Percentiles rank a stretch among this genome's conserved stretches.
phyloP scores from a whole-genome alignment of 2,113 vertebrate species.

The Apeltes quadracus region DNA sequence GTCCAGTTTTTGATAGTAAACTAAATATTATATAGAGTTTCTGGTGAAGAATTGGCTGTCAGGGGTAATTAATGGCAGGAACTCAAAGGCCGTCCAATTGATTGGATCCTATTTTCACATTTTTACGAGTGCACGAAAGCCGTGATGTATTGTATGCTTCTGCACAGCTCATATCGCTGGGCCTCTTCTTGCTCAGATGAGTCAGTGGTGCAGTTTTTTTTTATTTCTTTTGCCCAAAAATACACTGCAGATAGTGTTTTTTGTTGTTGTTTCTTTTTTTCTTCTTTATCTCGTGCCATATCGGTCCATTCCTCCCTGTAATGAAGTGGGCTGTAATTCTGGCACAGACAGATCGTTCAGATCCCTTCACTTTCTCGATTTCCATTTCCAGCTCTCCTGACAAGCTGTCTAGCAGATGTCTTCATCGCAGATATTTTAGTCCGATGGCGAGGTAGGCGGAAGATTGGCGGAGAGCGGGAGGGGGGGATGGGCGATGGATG shows the following conservation, averaged over 20 bases:
- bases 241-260: slow-evolving; percentile 42
- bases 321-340: slow-evolving; percentile 72
- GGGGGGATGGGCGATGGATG: not conserved
- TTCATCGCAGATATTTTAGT: slow-evolving; percentile 76
- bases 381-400: slow-evolving; percentile 73
- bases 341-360: slow-evolving; percentile 70
- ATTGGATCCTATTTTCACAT: slow-evolving; percentile 18
- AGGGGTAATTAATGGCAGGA: slow-evolving; percentile 9
- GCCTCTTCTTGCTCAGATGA: slow-evolving; percentile 37
- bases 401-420: slow-evolving; percentile 76
- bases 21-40: slow-evolving; percentile 29
- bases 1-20: slow-evolving; percentile 37
- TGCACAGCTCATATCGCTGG: not conserved
- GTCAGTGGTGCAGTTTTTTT: slow-evolving; percentile 3
- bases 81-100: slow-evolving; percentile 7
- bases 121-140: slow-evolving; percentile 21
- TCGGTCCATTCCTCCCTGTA: slow-evolving; percentile 61
- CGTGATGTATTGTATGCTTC: slow-evolving; percentile 19
- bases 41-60: slow-evolving; percentile 6
- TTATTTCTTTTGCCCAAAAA: slow-evolving; percentile 40
- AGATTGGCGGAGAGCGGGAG: slow-evolving; percentile 43
- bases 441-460: slow-evolving; percentile 62
- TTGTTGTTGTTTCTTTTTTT: no score
- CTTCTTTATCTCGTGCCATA: slow-evolving; percentile 46
- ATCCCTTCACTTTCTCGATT: slow-evolving; percentile 71